Evolutionary conservation across 2,888 invertebrate genomes (phyloP).

Genomic region (Cerastis rubricosa): DNA sequence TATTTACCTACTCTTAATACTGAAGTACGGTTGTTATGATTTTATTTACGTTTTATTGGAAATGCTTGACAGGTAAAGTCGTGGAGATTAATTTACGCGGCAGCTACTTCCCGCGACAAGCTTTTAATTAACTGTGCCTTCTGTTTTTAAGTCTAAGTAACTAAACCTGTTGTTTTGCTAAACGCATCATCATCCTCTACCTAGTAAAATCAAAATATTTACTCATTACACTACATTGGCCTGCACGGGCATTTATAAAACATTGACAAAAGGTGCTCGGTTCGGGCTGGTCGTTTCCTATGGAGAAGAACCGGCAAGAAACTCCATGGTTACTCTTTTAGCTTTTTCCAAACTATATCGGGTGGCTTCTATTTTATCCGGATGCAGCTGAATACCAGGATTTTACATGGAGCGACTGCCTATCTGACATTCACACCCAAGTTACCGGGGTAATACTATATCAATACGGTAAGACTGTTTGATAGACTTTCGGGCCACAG

Average conservation of each 20-base stretch:
- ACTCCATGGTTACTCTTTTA: too few species aligned
- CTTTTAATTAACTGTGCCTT: not conserved
- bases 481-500: not conserved
- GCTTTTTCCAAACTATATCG: not conserved
- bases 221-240: too few species aligned
- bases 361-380: not conserved
- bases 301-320: too few species aligned
- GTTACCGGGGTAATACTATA: not conserved
- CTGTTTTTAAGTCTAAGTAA: not conserved
- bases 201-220: not conserved
- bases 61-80: not conserved
- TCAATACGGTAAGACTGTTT: not conserved
- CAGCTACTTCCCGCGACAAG: not conserved
- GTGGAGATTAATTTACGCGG: not conserved
- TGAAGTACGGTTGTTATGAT: conserved; percentile 14
- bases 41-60: conserved; percentile 2
- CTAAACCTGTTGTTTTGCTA: not conserved
- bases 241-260: too few species aligned
- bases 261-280: too few species aligned
- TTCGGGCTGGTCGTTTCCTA: too few species aligned
- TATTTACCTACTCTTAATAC: conserved; percentile 30
- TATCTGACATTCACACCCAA: not conserved
- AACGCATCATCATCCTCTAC: not conserved
- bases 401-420: not conserved
- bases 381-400: not conserved